Conservation (phyloP, 30 jellyfish, hydroid and myxozoan genomes). For the Aurelia sp. region DNA sequence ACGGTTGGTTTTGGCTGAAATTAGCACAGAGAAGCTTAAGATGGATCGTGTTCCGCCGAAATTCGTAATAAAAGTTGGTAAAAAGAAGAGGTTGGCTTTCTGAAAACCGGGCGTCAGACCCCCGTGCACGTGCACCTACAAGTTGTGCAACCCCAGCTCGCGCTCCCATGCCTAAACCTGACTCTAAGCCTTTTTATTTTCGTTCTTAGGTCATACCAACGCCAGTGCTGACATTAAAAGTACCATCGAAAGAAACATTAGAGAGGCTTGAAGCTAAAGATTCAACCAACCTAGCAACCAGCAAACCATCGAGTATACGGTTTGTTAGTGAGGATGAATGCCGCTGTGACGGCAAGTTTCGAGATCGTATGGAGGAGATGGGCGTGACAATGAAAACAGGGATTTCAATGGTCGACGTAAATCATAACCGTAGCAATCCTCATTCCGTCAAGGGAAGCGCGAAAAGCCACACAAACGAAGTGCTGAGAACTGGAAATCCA, state of each 20-base stretch:
- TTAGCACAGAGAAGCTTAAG: too few species aligned
- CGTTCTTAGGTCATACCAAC: too few species aligned
- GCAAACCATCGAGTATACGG: constrained; percentile 9
- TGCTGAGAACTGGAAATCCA: background rate
- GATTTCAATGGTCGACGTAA: constrained; percentile 30
- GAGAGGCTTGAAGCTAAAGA: background rate
- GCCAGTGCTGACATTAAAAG: background rate
- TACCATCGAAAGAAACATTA: background rate
- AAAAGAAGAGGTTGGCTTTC: too few species aligned
- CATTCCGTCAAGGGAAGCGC: background rate
- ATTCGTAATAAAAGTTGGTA: too few species aligned
- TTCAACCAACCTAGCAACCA: background rate
- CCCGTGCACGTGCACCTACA: too few species aligned
- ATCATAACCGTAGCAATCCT: background rate
- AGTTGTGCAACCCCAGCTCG: too few species aligned
- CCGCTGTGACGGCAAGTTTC: constrained; percentile 42
- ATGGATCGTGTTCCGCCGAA: too few species aligned
- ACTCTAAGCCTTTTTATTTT: too few species aligned
- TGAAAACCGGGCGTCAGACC: too few species aligned
- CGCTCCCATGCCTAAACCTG: too few species aligned
- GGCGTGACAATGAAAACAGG: constrained; percentile 57
- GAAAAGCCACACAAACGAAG: background rate
- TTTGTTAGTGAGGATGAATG: constrained; percentile 66
- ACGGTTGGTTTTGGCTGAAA: too few species aligned
- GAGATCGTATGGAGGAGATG: constrained; percentile 50